Base-by-base conservation (phyloP, 2,888 invertebrate genomes). In the Nomada ferruginata region DNA sequence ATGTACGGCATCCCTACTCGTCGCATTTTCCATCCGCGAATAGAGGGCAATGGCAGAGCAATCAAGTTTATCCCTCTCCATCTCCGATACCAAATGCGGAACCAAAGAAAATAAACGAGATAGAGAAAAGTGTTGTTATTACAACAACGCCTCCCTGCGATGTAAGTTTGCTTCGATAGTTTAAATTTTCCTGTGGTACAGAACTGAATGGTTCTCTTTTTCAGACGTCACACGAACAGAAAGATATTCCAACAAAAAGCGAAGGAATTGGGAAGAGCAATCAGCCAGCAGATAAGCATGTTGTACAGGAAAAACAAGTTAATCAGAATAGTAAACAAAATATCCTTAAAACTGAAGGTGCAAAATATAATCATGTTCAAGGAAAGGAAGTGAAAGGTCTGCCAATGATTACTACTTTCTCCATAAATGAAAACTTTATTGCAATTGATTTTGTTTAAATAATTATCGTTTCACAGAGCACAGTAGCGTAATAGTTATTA, bases 1-100 rank as follows among this genome's bases (percentile, higher is more conserved):
- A 88, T 60, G 29, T 57, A n/a, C 87, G 80, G 36, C 83, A 76
- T 64, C 70, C 83, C 0, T 82, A 88, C 50, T 53, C 72, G 0
- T 83, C 91, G 15, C 92, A 91, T 70, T 92, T 91, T 53, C 83
- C 89, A 11, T 83, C 85, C 13, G 57, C 87, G 15, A 91, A 91
- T 80, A 91, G 89, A 53, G 89, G 84, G 29, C 64, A 72, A 29
- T 92, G 92, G 92, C 90, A 89, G 69, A 90, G 91, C 53, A 86
- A 83, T 75, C 91, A 89, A 44, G 83, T 83, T n/a, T 88, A 89
- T 68, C 77, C 83, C 18, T 85, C 86, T 53, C 85, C 90, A 52
- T 85, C 90, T 18, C 75, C 85, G 53, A 71, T 82, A 57, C 82
- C 87, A n/a, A 87, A 86, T 75, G 69, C 79, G 53, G 86, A 88